A percentile compares a stretch with the other conserved stretches of the same genome.
Conservation (phyloP, 2,888 invertebrate species). For the Dryomyza anilis region DNA sequence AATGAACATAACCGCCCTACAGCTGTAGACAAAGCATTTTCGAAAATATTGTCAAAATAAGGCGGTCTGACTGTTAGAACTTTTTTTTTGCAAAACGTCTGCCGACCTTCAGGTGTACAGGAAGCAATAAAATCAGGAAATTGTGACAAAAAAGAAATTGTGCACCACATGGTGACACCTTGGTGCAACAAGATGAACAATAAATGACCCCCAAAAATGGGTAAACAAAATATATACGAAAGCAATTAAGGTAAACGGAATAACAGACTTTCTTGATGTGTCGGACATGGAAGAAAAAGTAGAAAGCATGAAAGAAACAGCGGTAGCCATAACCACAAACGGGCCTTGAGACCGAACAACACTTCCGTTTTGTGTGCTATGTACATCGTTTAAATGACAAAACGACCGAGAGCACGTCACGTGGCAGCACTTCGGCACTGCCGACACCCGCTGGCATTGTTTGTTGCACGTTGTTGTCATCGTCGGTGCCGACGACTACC, state of each 20-base stretch:
- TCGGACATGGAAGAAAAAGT: neutral
- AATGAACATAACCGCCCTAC: slow-evolving; percentile 30
- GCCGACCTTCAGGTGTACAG: slow-evolving; percentile 31
- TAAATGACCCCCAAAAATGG: neutral
- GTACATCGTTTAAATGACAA: slow-evolving; percentile 29
- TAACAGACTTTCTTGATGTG: too few relatives aligned
- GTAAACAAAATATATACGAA: neutral
- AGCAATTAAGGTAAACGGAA: slow-evolving; percentile 11
- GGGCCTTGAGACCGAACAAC: slow-evolving; percentile 36
- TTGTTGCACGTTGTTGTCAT: slow-evolving; percentile 46
- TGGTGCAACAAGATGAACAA: neutral
- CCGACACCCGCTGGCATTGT: slow-evolving; percentile 53
- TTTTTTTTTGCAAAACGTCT: neutral
- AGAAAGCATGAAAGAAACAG: slow-evolving; percentile 18
- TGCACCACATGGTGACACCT: neutral
- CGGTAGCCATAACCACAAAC: slow-evolving; percentile 38
- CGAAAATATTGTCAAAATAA: slow-evolving; percentile 10
- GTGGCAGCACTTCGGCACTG: slow-evolving; percentile 40
- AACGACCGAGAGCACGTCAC: slow-evolving; percentile 45
- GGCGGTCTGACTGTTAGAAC: too few relatives aligned
- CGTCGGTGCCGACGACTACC: neutral
- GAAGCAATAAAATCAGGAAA: slow-evolving; percentile 44
- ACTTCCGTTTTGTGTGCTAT: slow-evolving; percentile 43
- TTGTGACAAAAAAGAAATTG: neutral
- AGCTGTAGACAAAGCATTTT: slow-evolving; percentile 25